phyloP scores from a whole-genome alignment of 2,113 vertebrate genomes.

The Carlito syrichta region DNA sequence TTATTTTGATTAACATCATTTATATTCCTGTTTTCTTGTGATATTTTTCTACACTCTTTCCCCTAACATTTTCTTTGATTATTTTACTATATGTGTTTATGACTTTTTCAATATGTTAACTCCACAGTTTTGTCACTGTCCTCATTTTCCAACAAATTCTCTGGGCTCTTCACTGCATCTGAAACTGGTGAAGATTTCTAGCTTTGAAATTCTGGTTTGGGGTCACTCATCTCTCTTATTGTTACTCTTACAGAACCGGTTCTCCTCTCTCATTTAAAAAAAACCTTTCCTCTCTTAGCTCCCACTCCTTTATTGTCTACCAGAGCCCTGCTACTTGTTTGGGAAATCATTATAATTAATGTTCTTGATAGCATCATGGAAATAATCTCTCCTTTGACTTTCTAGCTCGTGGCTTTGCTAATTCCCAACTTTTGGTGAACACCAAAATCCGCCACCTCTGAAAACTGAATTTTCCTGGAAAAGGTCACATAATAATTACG shows the following conservation, averaged over 20 bases:
- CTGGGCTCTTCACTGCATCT: background rate
- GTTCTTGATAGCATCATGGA: background rate
- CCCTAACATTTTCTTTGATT: background rate
- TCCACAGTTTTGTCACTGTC: background rate
- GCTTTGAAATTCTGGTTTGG: background rate
- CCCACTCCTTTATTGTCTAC: accelerated
- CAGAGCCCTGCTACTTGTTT: background rate
- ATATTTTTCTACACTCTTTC: background rate
- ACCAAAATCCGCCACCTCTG: background rate
- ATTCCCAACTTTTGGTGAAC: background rate
- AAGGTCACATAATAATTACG: background rate
- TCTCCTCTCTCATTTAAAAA: background rate
- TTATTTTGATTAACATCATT: slow-evolving; percentile 18
- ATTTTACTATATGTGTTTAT: background rate
- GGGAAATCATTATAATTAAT: background rate
- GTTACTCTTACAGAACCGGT: background rate
- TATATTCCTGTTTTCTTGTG: background rate
- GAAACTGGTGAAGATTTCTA: background rate
- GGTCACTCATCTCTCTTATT: background rate
- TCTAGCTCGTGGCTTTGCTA: background rate
- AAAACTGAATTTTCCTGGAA: background rate
- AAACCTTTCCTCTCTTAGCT: background rate
- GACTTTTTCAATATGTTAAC: background rate
- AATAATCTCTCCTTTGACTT: background rate
- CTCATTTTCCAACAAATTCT: background rate